phyloP scores from a whole-genome alignment of 2,113 vertebrate species.

The Copsychus sechellarum region DNA sequence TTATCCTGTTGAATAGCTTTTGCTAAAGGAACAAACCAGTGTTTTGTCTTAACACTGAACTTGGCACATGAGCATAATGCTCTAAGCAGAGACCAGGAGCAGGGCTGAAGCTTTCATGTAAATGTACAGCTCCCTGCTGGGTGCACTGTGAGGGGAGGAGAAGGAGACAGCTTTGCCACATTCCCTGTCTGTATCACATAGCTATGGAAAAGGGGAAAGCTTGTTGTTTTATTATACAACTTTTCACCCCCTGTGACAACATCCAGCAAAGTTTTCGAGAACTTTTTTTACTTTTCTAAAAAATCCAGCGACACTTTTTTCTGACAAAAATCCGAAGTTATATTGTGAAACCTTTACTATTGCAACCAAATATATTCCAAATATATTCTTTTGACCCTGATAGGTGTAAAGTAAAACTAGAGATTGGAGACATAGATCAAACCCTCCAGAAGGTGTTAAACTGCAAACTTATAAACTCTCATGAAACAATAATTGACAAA shows the following conservation, averaged over 20 bases:
- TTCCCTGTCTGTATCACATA: neutral
- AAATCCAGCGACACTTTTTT: neutral
- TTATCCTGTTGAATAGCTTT: neutral
- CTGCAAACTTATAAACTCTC: neutral
- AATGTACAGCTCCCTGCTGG: rapidly evolving
- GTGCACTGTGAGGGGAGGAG: neutral
- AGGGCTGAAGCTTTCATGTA: neutral
- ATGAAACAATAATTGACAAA: neutral
- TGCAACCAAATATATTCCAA: neutral
- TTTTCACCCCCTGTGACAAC: rapidly evolving
- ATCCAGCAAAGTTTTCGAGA: neutral
- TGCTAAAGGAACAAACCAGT: neutral
- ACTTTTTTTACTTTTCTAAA: neutral
- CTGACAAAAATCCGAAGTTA: neutral
- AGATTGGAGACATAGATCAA: neutral
- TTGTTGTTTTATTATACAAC: neutral
- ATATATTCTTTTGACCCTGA: neutral
- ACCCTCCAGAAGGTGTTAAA: neutral
- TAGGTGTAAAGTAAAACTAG: neutral
- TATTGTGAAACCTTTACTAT: neutral
- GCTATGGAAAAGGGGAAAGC: neutral
- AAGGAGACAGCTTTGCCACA: neutral
- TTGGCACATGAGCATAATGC: neutral
- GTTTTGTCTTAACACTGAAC: neutral
- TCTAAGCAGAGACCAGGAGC: neutral